Base-by-base conservation (phyloP, 2,888 invertebrate genomes). In the Limulus polyphemus region DNA sequence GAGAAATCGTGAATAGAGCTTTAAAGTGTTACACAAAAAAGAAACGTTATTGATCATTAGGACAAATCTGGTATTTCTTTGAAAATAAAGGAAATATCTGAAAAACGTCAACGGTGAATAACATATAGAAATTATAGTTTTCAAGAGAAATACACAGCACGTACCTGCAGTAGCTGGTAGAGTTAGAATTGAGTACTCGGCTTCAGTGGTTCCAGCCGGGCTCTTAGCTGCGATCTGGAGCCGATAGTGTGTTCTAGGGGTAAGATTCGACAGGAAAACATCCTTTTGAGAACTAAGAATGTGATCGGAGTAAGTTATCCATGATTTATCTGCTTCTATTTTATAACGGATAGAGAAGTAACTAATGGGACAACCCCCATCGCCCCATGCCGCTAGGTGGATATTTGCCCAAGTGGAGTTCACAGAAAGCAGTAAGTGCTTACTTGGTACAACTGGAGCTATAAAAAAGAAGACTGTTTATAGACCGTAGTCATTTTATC, bases 141-240 rank as follows among this genome's bases (percentile, higher is more conserved):
- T 32, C 32, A 32, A 32, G 3, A 32, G 32, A 32, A 1, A 7
- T 32, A 3, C 7, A 7, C 3, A 32, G 7, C 32, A 32, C 32
- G 32, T 64, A 71, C 72, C 1, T 73, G 73, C 0, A 54, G 16
- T 54, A 1, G 16, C n/a, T 54, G 32, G 32, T 4, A 75, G 71
- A 0, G 77, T 77, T 10, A 74, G 71, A 65, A 77, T 75, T 57
- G 72, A 72, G 47, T 76, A 72, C 9, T 72, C 68, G 48, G 73
- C 73, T 52, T 75, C 75, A 1, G 75, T 75, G 10, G 75, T 74
- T 2, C 77, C 77, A 13, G 76, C 76, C 46, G 74, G 74, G 67
- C 75, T 77, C 67, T 74, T 73, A 4, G 77, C 77, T 0, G 73
- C 74, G n/a, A 77, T 74, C 47, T 72, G 72, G 70, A 77, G 72